A percentile compares a stretch with the other conserved stretches of the same genome.
These are phyloP conservation scores for Calvadosia cruxmelitensis DNA, from an alignment of 30 jellyfish, hydroid and myxozoan genomes.

Conservation along the genomic window DNA sequence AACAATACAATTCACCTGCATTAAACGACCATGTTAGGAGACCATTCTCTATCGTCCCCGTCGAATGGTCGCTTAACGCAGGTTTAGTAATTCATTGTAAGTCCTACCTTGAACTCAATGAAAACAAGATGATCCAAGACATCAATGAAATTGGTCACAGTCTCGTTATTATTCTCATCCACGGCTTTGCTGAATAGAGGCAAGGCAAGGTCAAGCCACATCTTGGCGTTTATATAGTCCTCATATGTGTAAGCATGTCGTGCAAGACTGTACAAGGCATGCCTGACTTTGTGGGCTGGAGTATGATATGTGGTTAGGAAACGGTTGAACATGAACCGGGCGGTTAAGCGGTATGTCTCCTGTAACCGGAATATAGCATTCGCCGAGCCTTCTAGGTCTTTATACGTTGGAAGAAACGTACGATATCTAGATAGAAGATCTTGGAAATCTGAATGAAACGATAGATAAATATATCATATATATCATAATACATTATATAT, in stretches of 20 bases:
- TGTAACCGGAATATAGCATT: neutral
- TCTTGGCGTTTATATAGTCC: neutral
- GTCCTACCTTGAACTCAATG: neutral
- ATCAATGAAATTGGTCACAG: neutral
- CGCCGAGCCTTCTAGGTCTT: neutral
- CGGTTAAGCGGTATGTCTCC: neutral
- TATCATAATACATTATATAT: no score
- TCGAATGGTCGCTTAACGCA: no score
- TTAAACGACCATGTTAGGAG: no score
- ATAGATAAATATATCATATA: no score
- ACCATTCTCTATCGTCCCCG: no score
- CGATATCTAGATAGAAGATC: neutral
- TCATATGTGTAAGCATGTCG: neutral
- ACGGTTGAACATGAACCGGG: neutral
- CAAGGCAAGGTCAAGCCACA: neutral
- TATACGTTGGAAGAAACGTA: neutral
- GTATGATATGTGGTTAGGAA: neutral
- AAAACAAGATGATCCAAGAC: neutral
- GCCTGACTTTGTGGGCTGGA: neutral
- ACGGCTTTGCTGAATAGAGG: no score
- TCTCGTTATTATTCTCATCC: neutral
- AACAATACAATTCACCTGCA: no score
- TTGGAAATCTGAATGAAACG: neutral
- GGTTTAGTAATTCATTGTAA: no score
- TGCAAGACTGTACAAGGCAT: neutral